These are phyloP conservation scores for Apolygus lucorum DNA, from an alignment of 1,140 invertebrate species.

Conservation along the genomic window DNA sequence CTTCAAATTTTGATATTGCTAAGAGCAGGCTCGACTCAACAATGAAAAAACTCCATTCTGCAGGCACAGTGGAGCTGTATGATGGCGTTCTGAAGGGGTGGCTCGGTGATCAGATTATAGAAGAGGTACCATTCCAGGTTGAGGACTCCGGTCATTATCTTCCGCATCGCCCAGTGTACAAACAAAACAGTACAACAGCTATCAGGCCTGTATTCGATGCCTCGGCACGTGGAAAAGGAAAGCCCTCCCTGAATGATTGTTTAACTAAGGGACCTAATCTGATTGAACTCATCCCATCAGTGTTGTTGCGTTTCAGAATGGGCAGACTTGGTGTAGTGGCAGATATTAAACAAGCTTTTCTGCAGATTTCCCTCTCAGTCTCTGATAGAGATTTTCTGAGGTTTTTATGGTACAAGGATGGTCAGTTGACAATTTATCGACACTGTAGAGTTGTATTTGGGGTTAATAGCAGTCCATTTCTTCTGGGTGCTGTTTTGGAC, in stretches of 20 bases:
- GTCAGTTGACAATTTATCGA: constrained; percentile 29
- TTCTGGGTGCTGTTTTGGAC: neutral
- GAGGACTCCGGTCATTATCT: constrained; percentile 31
- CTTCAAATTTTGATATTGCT: constrained; percentile 6
- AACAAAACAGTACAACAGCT: constrained; percentile 33
- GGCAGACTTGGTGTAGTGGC: constrained; percentile 37
- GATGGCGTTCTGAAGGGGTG: constrained; percentile 35
- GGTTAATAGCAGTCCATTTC: neutral
- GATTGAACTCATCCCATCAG: constrained; percentile 38
- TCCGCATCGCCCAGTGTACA: constrained; percentile 37
- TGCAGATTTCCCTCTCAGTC: constrained; percentile 36
- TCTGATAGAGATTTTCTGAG: constrained; percentile 36
- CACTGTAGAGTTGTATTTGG: constrained; percentile 34
- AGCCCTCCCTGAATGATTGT: constrained; percentile 39
- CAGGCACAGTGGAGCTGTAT: constrained; percentile 35
- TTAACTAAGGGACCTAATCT: constrained; percentile 38
- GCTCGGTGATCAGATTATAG: constrained; percentile 34
- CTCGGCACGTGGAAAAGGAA: constrained; percentile 31
- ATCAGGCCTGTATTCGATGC: constrained; percentile 37
- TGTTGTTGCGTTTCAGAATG: constrained; percentile 39
- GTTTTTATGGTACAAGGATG: constrained; percentile 37
- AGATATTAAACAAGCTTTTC: constrained; percentile 42
- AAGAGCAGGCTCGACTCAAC: constrained; percentile 22
- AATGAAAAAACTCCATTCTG: constrained; percentile 31
- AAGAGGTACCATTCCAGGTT: constrained; percentile 33